Conservation (phyloP, 2,797 vertebrate genomes). For the Melanotaenia maccullochi region DNA sequence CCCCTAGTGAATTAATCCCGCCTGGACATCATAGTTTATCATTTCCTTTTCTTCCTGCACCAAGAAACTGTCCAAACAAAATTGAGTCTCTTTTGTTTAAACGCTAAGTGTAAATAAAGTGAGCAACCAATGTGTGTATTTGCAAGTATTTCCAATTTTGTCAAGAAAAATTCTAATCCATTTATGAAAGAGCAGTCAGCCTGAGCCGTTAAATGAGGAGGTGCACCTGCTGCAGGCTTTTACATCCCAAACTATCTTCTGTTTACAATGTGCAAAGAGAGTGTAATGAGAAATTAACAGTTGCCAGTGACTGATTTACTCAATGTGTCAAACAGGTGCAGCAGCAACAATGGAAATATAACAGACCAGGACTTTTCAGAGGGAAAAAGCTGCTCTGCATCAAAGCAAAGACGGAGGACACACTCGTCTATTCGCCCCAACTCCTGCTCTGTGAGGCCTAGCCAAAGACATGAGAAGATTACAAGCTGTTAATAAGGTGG, state of each 20-base stretch:
- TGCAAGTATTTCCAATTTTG: constrained; percentile 1
- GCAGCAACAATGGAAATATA: constrained; percentile 68
- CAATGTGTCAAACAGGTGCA: constrained; percentile 83
- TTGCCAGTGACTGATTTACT: constrained; percentile 82
- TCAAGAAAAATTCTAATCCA: constrained; percentile 2
- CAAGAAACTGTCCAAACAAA: background rate
- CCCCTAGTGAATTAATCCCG: background rate
- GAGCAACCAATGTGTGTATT: background rate
- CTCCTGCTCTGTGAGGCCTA: constrained; percentile 72
- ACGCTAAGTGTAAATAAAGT: background rate
- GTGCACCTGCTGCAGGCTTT: constrained; percentile 60
- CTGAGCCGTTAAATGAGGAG: constrained; percentile 10
- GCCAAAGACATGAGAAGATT: constrained; percentile 96
- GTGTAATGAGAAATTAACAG: constrained; percentile 87
- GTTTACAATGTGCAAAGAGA: constrained; percentile 61
- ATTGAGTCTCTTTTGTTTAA: background rate
- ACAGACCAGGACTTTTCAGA: constrained; percentile 67
- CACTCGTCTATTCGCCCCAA: constrained; percentile 63
- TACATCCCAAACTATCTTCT: constrained; percentile 32
- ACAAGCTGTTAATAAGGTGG: constrained; percentile 99
- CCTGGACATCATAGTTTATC: background rate
- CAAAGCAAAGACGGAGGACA: constrained; percentile 67
- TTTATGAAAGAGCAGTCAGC: constrained; percentile 9
- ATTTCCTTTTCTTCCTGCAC: background rate
- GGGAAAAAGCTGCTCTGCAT: constrained; percentile 63